Evolutionary conservation across 1,140 invertebrate genomes (phyloP).

Genomic region (Lordiphosa mommai): DNA sequence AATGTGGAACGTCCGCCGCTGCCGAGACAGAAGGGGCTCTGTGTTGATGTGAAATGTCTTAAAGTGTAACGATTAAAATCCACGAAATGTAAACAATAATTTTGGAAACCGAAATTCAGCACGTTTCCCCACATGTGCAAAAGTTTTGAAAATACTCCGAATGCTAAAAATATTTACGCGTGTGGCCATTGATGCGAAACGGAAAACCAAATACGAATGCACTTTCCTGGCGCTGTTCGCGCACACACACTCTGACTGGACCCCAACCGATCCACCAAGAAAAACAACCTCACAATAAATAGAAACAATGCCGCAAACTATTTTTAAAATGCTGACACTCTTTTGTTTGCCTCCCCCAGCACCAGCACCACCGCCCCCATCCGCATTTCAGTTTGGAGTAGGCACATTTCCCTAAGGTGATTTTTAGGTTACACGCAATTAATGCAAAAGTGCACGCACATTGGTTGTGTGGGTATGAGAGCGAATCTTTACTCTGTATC

Average conservation of each 20-base stretch:
- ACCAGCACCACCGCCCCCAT: background rate
- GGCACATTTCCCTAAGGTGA: conserved; percentile 60
- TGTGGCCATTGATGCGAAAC: conserved; percentile 41
- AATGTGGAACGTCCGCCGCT: conserved; percentile 63
- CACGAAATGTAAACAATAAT: conserved; percentile 69
- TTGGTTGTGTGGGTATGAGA: background rate
- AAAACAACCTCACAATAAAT: conserved; percentile 56
- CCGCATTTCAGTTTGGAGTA: conserved; percentile 23
- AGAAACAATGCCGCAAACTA: conserved; percentile 65
- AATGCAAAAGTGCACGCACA: conserved; percentile 51
- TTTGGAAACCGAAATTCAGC: conserved; percentile 64
- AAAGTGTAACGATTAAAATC: conserved; percentile 76
- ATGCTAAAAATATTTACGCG: conserved; percentile 60
- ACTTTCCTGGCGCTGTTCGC: conserved; percentile 30
- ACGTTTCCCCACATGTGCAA: conserved; percentile 74
- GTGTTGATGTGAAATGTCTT: conserved; percentile 42
- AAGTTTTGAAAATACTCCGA: conserved; percentile 57
- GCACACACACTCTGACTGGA: conserved; percentile 1
- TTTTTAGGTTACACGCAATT: conserved; percentile 72
- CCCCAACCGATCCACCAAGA: background rate
- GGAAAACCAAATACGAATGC: conserved; percentile 43
- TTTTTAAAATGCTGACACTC: conserved; percentile 73
- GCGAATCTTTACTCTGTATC: conserved; percentile 12
- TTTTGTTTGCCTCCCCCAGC: conserved; percentile 48
- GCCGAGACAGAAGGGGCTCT: conserved; percentile 1